Evolutionary conservation across 2,888 invertebrate species (phyloP).

Genomic region (Odontomyia ornata): DNA sequence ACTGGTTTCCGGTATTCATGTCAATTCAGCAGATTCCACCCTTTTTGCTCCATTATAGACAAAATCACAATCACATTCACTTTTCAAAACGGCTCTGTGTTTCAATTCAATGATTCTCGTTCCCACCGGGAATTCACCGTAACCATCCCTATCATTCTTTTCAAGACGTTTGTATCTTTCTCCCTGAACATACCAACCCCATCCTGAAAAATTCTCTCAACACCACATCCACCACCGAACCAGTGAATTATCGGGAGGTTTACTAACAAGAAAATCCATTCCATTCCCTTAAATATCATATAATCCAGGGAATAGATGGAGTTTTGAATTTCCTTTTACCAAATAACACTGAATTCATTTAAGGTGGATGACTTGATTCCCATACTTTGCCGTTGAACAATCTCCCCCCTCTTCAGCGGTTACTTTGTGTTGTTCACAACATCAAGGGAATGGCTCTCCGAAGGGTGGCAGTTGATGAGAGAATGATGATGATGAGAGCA

Average conservation of each 20-base stretch:
- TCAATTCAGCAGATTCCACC: slow-evolving; percentile 32
- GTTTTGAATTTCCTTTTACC: slow-evolving; percentile 34
- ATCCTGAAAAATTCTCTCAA: not conserved
- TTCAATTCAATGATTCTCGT: slow-evolving; percentile 32
- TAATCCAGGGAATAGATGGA: slow-evolving; percentile 20
- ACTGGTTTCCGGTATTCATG: slow-evolving; percentile 40
- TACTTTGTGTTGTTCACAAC: not conserved
- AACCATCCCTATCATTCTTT: slow-evolving; percentile 8
- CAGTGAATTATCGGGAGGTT: slow-evolving; percentile 8
- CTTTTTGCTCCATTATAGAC: not conserved
- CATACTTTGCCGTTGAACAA: not conserved
- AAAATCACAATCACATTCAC: slow-evolving; percentile 25
- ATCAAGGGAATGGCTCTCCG: not conserved
- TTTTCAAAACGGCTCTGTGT: slow-evolving; percentile 18
- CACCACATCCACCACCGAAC: not conserved
- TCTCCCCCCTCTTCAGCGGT: not conserved
- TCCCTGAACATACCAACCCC: not conserved
- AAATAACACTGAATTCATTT: slow-evolving; percentile 35
- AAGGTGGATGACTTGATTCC: slow-evolving; percentile 10
- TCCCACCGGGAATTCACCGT: slow-evolving; percentile 22
- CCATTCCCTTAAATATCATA: slow-evolving; percentile 29
- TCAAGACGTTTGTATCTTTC: not conserved
- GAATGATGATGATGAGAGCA: slow-evolving; percentile 1
- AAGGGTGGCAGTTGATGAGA: slow-evolving; percentile 1
- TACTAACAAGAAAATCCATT: slow-evolving; percentile 42